Evolutionary conservation across 2,888 invertebrate species (phyloP).

Genomic region (Agriopis leucophaearia): DNA sequence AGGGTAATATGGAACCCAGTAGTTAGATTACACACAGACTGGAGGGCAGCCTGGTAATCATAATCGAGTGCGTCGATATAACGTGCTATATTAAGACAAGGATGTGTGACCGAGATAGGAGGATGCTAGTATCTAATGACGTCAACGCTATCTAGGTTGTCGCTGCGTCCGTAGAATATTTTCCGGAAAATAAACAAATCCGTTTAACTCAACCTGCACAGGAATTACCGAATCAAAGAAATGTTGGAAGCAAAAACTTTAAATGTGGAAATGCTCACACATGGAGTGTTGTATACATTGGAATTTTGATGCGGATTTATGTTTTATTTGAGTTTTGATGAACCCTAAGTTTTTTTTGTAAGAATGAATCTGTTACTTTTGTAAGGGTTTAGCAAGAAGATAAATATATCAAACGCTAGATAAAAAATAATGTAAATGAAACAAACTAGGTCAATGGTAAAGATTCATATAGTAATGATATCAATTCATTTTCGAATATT

Average conservation of each 20-base stretch:
- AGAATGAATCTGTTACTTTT: no score
- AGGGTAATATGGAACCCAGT: slow-evolving; percentile 17
- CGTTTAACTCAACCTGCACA: slow-evolving; percentile 43
- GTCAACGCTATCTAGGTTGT: slow-evolving; percentile 50
- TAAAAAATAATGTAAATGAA: not conserved
- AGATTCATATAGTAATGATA: not conserved
- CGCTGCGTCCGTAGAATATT: slow-evolving; percentile 48
- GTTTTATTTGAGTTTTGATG: not conserved
- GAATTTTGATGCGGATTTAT: not conserved
- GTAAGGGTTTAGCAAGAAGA: no score
- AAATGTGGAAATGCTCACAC: not conserved
- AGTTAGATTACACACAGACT: slow-evolving; percentile 27
- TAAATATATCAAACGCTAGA: not conserved
- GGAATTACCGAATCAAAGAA: slow-evolving; percentile 53
- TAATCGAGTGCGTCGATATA: slow-evolving; percentile 41
- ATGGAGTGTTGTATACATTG: not conserved
- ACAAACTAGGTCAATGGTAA: not conserved
- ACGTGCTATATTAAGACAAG: slow-evolving; percentile 48
- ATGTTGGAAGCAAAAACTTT: slow-evolving; percentile 12
- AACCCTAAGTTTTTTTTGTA: no score
- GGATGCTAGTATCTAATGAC: slow-evolving; percentile 52
- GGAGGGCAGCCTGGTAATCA: slow-evolving; percentile 28
- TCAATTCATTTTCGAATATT: not conserved
- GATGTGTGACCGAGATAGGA: slow-evolving; percentile 51
- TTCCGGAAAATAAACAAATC: slow-evolving; percentile 45